These are phyloP conservation scores for Macrostomum lignano DNA, from an alignment of 1,140 invertebrate genomes.

Conservation along the genomic window DNA sequence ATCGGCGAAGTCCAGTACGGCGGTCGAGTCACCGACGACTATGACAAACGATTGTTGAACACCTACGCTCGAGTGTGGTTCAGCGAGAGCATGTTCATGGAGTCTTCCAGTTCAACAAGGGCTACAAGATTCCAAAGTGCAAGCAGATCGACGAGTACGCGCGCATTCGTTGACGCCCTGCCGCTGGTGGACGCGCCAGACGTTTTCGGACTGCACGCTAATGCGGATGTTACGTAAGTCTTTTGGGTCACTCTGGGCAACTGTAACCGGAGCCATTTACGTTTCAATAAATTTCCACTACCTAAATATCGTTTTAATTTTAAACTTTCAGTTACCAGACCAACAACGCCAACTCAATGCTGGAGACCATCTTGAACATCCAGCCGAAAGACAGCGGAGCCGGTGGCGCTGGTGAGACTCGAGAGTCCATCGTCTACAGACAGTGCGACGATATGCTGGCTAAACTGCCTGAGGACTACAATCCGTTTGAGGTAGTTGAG, in stretches of 20 bases:
- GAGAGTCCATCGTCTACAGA: constrained; percentile 62
- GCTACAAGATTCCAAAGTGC: constrained; percentile 10
- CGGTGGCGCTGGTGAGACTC: constrained; percentile 43
- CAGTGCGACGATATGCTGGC: constrained; percentile 73
- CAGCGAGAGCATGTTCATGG: constrained; percentile 21
- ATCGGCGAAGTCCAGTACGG: constrained; percentile 85
- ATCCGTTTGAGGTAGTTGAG: constrained; percentile 41
- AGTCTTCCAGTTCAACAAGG: constrained; percentile 18
- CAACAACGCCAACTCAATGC: constrained; percentile 37
- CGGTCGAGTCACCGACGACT: constrained; percentile 76
- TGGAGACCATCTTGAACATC: constrained; percentile 69
- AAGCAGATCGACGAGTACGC: constrained; percentile 13
- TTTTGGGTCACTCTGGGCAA: too few species aligned
- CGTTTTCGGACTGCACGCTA: constrained; percentile 71
- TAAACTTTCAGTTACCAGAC: constrained; percentile 27
- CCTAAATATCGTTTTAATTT: too few species aligned
- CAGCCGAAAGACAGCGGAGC: constrained; percentile 69
- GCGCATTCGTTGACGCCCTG: constrained; percentile 40
- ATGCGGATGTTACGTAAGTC: constrained; percentile 92
- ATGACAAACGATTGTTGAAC: constrained; percentile 64
- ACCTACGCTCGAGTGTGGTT: constrained; percentile 38
- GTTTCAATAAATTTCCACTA: too few species aligned
- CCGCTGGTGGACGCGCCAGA: constrained; percentile 61
- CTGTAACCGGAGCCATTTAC: too few species aligned
- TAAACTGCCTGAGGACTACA: constrained; percentile 61